A percentile compares a stretch with the other conserved stretches of the same genome.
phyloP scores from a whole-genome alignment of 1,140 invertebrate genomes.

The Atta colombica region DNA sequence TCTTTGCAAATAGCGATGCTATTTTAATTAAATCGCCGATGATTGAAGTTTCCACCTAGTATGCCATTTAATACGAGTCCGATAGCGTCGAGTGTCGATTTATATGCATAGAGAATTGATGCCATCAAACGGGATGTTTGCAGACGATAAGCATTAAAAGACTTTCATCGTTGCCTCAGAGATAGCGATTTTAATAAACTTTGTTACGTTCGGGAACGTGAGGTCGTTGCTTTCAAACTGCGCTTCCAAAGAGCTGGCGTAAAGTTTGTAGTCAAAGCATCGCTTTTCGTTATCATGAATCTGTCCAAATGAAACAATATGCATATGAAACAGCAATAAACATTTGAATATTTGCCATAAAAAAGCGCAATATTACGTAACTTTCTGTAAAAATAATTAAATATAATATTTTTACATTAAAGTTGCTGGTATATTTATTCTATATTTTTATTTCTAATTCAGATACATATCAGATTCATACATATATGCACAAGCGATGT shows the following conservation, averaged over 20 bases:
- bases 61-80: constrained; percentile 37
- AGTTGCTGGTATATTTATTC: neutral
- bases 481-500: neutral
- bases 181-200: constrained; percentile 76
- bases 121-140: constrained; percentile 70
- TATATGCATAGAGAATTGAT: constrained; percentile 76
- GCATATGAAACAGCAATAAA: constrained; percentile 25
- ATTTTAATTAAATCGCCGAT: constrained; percentile 44
- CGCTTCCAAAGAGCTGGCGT: constrained; percentile 29
- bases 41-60: constrained; percentile 40
- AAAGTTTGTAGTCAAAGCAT: constrained; percentile 38
- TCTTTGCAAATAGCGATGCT: neutral
- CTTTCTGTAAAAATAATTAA: neutral
- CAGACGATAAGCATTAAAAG: constrained; percentile 67
- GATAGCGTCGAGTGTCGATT: constrained; percentile 48
- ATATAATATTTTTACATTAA: neutral
- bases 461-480: neutral
- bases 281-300: constrained; percentile 14
- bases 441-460: constrained; percentile 8
- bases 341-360: constrained; percentile 43
- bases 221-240: constrained; percentile 62
- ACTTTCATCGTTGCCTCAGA: constrained; percentile 60
- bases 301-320: constrained; percentile 31
- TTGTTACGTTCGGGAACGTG: constrained; percentile 64
- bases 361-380: neutral